Base-by-base conservation (phyloP, 1,140 invertebrate species). In the Cecropterus lyciades region DNA sequence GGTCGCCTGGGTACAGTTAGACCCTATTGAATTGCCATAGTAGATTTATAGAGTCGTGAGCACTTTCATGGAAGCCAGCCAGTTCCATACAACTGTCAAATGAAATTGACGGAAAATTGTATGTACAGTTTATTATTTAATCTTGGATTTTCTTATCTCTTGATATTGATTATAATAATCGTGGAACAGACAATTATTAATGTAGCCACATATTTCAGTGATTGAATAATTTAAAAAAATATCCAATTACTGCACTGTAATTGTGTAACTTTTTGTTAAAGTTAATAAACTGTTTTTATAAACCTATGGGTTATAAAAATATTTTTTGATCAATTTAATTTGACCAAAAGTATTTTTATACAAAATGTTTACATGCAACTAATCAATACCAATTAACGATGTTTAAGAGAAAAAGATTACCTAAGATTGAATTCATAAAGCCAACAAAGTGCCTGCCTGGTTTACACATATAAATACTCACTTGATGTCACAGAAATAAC, bases 1-100 rank as follows among this genome's bases (percentile, higher is more conserved):
- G 91, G 87, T n/a, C 85, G 91, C 30, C 81, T 93, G 5, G 90
- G 90, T 0, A 91, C 91, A 49, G 90, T 93, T 27, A 79, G 91
- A 67, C 91, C 92, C 37, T 93, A 92, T 70, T 93, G 73, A 87
- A 70, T 80, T 85, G 89, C 86, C 87, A 91, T 89, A 91, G 77
- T 90, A 86, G 84, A 77, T 78, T 57, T 75, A 67, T 69, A 72
- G 49, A 59, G 53, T 49, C 45, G 30, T 24, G 30, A 60, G 30
- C 24, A 20, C 15, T 37, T 45, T 16, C 9, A 9, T 16, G 24
- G 10, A 24, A 48, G 16, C 15, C 27, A 20, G 15, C 45, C n/a
- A 49, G 45, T 11, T 27, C n/a, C n/a, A 17, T 30, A 15, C n/a
- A 62, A 49, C 16, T 51, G 30, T n/a, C n/a, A n/a, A 42, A 40